Percentiles rank a stretch among this genome's conserved stretches.
These are phyloP conservation scores for Osmerus eperlanus DNA, from an alignment of 2,113 vertebrate genomes.

Conservation along the genomic window DNA sequence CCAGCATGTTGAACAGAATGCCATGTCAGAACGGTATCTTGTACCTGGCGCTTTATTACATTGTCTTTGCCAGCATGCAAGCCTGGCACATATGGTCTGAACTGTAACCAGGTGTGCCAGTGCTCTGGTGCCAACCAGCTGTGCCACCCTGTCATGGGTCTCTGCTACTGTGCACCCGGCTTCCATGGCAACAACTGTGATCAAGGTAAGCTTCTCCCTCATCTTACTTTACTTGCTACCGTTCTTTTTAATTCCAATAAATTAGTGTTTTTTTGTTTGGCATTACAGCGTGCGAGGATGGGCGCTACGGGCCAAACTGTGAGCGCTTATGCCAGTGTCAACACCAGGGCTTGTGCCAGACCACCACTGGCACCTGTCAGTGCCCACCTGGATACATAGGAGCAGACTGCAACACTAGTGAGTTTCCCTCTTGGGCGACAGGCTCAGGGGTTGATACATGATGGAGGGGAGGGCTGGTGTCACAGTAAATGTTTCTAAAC, in stretches of 20 bases:
- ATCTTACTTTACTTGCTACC: neutral
- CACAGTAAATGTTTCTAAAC: too few relatives aligned
- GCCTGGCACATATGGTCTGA: slow-evolving; percentile 79
- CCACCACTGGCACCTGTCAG: slow-evolving; percentile 72
- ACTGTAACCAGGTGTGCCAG: slow-evolving; percentile 63
- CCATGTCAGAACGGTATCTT: neutral
- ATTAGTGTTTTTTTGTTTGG: slow-evolving; percentile 1
- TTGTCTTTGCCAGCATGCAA: slow-evolving; percentile 71
- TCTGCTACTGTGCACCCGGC: slow-evolving; percentile 78
- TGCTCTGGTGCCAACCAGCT: slow-evolving; percentile 69
- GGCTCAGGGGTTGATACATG: too few relatives aligned
- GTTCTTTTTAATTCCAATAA: too few relatives aligned
- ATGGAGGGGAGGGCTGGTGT: too few relatives aligned
- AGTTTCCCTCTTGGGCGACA: slow-evolving; percentile 47
- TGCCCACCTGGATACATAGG: slow-evolving; percentile 83
- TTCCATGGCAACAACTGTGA: slow-evolving; percentile 26
- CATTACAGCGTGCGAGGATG: slow-evolving; percentile 71
- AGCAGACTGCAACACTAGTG: slow-evolving; percentile 78
- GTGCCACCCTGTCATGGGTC: slow-evolving; percentile 72
- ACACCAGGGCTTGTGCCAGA: slow-evolving; percentile 73
- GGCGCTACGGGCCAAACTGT: slow-evolving; percentile 79
- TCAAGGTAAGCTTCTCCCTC: neutral
- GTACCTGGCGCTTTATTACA: neutral
- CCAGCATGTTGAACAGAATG: neutral
- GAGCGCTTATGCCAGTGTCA: slow-evolving; percentile 70